Percentiles rank a stretch among this genome's conserved stretches.
These are phyloP conservation scores for Psittacula echo DNA, from an alignment of 2,797 vertebrate genomes.

Conservation along the genomic window DNA sequence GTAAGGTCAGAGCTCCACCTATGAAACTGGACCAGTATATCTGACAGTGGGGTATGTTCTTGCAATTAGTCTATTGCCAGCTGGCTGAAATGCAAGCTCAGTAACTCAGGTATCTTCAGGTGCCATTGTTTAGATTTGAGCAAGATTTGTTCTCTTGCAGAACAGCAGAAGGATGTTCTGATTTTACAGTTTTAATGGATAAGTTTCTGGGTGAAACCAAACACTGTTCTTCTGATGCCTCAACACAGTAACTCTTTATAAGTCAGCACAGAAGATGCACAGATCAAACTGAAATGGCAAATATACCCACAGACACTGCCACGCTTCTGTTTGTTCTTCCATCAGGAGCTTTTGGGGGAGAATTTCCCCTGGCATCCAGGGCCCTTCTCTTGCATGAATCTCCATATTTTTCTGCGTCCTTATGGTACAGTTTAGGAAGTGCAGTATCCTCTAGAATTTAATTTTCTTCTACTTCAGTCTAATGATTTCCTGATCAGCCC, in stretches of 20 bases:
- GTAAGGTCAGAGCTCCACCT: neutral
- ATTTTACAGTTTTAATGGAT: neutral
- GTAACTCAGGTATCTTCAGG: neutral
- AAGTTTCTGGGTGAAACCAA: neutral
- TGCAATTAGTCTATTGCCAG: neutral
- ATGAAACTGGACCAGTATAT: neutral
- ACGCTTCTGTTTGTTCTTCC: neutral
- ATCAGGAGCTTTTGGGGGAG: neutral
- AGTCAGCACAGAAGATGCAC: neutral
- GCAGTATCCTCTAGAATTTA: neutral
- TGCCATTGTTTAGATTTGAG: neutral
- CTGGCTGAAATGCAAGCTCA: neutral
- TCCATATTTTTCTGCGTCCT: neutral
- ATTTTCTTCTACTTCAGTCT: constrained; percentile 36
- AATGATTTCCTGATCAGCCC: constrained; percentile 27
- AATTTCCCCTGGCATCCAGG: neutral
- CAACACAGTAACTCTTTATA: neutral
- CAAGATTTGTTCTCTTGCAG: neutral
- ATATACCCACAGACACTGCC: neutral
- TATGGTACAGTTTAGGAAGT: neutral
- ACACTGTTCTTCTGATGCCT: neutral
- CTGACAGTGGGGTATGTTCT: neutral
- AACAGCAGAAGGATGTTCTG: neutral
- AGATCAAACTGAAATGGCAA: neutral
- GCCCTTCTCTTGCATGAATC: neutral